Percentiles rank a stretch among this genome's conserved stretches.
These are phyloP conservation scores for Onchidella celtica DNA, from an alignment of 2,888 invertebrate species.

Conservation along the genomic window DNA sequence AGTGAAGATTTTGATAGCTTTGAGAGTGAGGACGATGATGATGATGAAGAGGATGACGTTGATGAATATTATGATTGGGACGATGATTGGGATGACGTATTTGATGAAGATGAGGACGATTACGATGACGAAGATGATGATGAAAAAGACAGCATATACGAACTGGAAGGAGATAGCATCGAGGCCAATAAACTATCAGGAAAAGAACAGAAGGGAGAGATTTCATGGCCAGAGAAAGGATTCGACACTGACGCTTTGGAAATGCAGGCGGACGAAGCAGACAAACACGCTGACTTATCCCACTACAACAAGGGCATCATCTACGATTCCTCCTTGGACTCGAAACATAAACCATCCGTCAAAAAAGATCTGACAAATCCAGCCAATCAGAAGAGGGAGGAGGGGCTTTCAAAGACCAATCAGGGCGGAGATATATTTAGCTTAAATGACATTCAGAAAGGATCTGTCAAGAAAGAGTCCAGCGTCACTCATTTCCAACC, in stretches of 20 bases:
- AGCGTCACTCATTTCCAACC: constrained; percentile 44
- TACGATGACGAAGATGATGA: constrained; percentile 36
- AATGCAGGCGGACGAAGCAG: constrained; percentile 48
- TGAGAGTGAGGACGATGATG: not conserved
- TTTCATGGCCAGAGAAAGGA: not conserved
- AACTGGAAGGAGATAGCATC: not conserved
- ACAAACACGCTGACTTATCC: constrained; percentile 33
- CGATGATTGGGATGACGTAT: constrained; percentile 2
- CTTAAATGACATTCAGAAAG: not conserved
- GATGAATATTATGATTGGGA: not conserved
- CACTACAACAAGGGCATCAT: constrained; percentile 54
- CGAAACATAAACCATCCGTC: constrained; percentile 52
- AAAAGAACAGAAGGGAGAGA: not conserved
- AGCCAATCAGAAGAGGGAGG: not conserved
- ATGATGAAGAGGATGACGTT: constrained; percentile 27
- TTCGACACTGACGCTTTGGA: not conserved
- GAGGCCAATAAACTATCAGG: not conserved
- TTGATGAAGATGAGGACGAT: constrained; percentile 6
- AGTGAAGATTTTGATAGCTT: constrained; percentile 7
- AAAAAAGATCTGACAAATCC: constrained; percentile 55
- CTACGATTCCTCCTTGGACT: constrained; percentile 38
- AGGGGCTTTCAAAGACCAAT: not conserved
- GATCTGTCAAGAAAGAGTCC: constrained; percentile 27
- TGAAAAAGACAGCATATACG: not conserved
- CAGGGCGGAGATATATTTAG: not conserved